phyloP scores from a whole-genome alignment of 2,797 vertebrate species.

The Uromys caudimaculatus region DNA sequence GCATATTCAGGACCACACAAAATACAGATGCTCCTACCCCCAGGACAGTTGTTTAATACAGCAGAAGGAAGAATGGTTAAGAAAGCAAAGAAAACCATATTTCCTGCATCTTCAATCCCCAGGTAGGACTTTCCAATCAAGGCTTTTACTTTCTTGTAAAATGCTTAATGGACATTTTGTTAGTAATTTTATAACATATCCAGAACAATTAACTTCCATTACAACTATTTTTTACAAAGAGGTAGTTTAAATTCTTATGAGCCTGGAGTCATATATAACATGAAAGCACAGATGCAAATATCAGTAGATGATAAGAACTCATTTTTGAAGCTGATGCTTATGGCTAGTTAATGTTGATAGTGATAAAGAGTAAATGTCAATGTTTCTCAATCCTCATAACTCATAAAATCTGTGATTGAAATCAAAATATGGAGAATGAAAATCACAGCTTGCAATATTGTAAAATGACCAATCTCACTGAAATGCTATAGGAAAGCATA shows the following conservation, averaged over 20 bases:
- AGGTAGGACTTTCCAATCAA: neutral
- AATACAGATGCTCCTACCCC: neutral
- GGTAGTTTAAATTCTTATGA: neutral
- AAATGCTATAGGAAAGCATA: neutral
- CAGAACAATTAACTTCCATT: neutral
- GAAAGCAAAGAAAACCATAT: neutral
- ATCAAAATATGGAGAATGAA: neutral
- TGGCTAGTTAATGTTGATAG: neutral
- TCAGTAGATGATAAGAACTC: neutral
- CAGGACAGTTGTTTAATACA: neutral
- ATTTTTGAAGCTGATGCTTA: neutral
- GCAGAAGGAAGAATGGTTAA: neutral
- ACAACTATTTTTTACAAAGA: neutral
- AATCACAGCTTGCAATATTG: neutral
- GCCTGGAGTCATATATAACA: neutral
- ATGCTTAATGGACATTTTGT: neutral
- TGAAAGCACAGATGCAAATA: neutral
- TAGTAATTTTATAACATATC: neutral
- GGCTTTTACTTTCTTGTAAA: neutral
- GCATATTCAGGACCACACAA: neutral
- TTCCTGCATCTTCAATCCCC: neutral
- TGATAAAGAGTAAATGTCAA: neutral
- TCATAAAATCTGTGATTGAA: neutral
- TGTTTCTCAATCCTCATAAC: neutral
- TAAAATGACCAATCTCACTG: slow-evolving; percentile 14